Evolutionary conservation across 2,113 vertebrate genomes (phyloP), one percentile per base, ranked within the genome.

Genomic region (Benthochromis sp.): DNA sequence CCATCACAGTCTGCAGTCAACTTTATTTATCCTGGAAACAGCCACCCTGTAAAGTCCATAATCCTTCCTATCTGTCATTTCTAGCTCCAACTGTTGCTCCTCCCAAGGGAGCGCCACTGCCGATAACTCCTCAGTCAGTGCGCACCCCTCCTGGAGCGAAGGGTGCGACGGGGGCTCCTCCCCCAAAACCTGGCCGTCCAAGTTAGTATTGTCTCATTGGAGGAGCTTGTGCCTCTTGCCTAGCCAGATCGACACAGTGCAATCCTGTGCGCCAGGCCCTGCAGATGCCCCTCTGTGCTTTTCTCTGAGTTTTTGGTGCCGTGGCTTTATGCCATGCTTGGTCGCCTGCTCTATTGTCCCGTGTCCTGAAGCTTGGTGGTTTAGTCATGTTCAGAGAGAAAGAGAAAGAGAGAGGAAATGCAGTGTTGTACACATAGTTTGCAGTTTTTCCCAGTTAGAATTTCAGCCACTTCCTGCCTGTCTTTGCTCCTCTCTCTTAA

Each of bases 121-220:
- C 94, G 73, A 96, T 97, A 86, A 87, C 88, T 81, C 96, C 96
- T 91, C 96, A 97, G 93, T 96, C 97, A 90, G 93, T 97, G 84
- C 31, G 40, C 90, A 89, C 93, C 93, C 96, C 95, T 66, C 96
- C 95, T 63, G 82, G 93, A 89, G 94, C 73, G 45, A 96, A 96
- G 93, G 95, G 92, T 90, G 93, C 90, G 89, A 96, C 93, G 96
- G 95, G 94, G 93, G 88, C 78, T n/a, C 95, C 95, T 69, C 95
- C 96, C 82, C 88, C 93, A 92, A 97, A 96, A 93, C 93, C 95
- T 21, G 95, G 87, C 55, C 96, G 92, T 90, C 95, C 95, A 96
- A 91, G 88, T 97, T 97, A 96, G 96, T 97, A 96, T 93, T 92
- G 84, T 81, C 88, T 90, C 76, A 84, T 83, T 90, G 92, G 92